A percentile compares a stretch with the other conserved stretches of the same genome.
These are phyloP conservation scores for Neodiprion pinetum DNA, from an alignment of 1,140 invertebrate genomes.

Conservation along the genomic window DNA sequence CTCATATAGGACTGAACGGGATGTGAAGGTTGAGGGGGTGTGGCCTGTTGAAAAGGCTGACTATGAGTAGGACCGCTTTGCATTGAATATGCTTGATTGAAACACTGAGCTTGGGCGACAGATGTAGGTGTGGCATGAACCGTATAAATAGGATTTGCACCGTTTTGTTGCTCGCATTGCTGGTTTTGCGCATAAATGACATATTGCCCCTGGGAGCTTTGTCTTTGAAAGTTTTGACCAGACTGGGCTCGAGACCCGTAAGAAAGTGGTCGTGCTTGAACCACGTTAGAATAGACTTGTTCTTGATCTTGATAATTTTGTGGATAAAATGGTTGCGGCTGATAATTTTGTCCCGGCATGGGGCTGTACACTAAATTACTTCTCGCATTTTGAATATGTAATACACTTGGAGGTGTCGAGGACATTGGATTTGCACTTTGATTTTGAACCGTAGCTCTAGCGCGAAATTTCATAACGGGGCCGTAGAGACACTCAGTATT, in stretches of 20 bases:
- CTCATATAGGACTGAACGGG: background rate
- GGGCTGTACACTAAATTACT: conserved; percentile 35
- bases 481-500: conserved; percentile 53
- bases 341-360: conserved; percentile 35
- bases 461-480: conserved; percentile 57
- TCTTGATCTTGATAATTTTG: conserved; percentile 51
- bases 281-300: conserved; percentile 52
- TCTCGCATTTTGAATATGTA: conserved; percentile 39
- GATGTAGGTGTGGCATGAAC: conserved; percentile 45
- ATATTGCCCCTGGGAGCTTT: conserved; percentile 28
- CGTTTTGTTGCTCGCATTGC: conserved; percentile 27
- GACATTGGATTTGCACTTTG: conserved; percentile 26
- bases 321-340: conserved; percentile 39
- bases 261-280: conserved; percentile 32
- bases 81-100: background rate
- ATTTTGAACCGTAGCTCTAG: conserved; percentile 29
- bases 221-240: conserved; percentile 37
- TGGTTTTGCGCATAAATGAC: conserved; percentile 33
- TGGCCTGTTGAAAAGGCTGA: background rate
- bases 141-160: conserved; percentile 47
- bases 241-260: conserved; percentile 38
- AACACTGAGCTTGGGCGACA: conserved; percentile 47
- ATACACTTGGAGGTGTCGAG: conserved; percentile 24
- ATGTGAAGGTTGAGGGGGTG: background rate
- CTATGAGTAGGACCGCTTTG: background rate